A percentile compares a stretch with the other conserved stretches of the same genome.
Conservation (phyloP, 2,888 invertebrate species). For the Hypolimnas misippus region DNA sequence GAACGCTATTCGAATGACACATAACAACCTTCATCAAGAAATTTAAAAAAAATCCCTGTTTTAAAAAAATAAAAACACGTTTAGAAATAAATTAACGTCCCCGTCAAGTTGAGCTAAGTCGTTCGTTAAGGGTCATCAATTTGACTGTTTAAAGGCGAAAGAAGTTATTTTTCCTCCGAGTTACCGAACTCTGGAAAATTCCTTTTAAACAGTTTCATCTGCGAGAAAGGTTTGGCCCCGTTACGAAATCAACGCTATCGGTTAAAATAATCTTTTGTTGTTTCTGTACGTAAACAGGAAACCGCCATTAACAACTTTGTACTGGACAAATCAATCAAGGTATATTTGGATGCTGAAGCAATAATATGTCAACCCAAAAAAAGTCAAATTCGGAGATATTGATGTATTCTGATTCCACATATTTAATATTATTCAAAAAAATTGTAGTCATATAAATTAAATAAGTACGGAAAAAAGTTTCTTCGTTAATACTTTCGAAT, state of each 20-base stretch:
- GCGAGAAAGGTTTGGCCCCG: constrained; percentile 22
- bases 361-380: no score
- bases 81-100: neutral
- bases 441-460: no score
- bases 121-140: constrained; percentile 18
- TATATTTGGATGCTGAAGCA: no score
- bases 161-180: constrained; percentile 22
- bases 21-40: no score
- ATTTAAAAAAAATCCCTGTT: neutral
- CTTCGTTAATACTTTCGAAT: no score
- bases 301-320: neutral
- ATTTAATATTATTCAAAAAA: no score
- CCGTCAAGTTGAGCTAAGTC: neutral
- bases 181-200: constrained; percentile 13
- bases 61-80: neutral
- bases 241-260: constrained; percentile 18
- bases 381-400: no score
- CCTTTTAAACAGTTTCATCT: constrained; percentile 13
- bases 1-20: no score
- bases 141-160: constrained; percentile 12
- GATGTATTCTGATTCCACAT: no score
- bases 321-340: neutral
- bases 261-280: constrained; percentile 15
- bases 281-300: neutral
- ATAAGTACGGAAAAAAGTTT: no score